phyloP scores from a whole-genome alignment of 2,113 vertebrate species.

The Alces alces region DNA sequence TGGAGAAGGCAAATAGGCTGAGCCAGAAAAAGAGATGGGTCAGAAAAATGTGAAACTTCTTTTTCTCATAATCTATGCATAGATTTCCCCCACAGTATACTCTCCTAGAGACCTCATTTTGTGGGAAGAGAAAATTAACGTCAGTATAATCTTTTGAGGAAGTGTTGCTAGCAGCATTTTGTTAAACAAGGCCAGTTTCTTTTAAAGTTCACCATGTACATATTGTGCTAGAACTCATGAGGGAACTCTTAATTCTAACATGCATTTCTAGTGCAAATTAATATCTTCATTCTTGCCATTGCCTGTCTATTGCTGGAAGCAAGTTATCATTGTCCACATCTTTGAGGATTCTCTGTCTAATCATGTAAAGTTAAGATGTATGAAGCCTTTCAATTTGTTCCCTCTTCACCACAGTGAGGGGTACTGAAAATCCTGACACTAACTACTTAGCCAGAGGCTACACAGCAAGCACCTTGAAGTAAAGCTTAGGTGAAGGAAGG shows the following conservation, averaged over 20 bases:
- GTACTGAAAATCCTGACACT: constrained; percentile 3
- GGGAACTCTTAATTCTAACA: constrained; percentile 19
- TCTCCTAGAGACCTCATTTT: neutral
- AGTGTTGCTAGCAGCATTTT: neutral
- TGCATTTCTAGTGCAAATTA: constrained; percentile 32
- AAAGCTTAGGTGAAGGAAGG: neutral
- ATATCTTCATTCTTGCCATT: constrained; percentile 14
- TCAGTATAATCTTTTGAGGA: neutral
- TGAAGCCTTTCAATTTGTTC: neutral
- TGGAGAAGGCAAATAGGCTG: neutral
- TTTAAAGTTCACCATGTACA: neutral
- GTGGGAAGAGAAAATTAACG: constrained; percentile 14
- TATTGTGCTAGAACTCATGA: neutral
- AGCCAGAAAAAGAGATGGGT: neutral
- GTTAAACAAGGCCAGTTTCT: neutral
- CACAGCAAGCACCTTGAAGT: neutral
- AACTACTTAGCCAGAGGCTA: neutral
- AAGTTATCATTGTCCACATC: constrained; percentile 39
- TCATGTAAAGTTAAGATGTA: constrained; percentile 27
- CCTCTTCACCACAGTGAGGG: neutral
- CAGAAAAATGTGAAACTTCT: neutral
- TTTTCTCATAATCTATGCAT: neutral
- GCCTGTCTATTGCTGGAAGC: constrained; percentile 39
- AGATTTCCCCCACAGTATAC: neutral
- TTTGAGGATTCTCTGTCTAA: constrained; percentile 45